A percentile compares a stretch with the other conserved stretches of the same genome.
Evolutionary conservation across 2,797 vertebrate genomes (phyloP).

Genomic region (Rhadinocentrus ornatus): DNA sequence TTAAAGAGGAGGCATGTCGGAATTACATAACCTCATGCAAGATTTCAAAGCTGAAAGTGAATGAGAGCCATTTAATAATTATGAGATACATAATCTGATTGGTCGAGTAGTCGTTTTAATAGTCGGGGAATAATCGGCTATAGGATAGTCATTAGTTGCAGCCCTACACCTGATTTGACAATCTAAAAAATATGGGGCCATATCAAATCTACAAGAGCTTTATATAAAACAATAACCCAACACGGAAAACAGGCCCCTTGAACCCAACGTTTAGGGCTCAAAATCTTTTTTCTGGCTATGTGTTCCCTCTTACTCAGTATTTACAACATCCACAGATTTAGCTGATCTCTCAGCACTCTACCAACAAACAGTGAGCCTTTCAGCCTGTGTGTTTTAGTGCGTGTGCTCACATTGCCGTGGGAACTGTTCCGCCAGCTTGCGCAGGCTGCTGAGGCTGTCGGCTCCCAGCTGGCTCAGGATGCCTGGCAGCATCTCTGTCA

Average conservation of each 20-base stretch:
- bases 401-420: conserved; percentile 90
- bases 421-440: conserved; percentile 97
- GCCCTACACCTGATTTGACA: neutral
- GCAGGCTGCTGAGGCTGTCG: conserved; percentile 97
- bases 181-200: too few relatives aligned
- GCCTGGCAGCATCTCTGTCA: conserved; percentile 98
- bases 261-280: neutral
- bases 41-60: too few relatives aligned
- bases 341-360: neutral
- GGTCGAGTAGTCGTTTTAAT: too few relatives aligned
- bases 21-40: too few relatives aligned
- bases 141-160: too few relatives aligned
- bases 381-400: neutral
- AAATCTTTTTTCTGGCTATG: neutral
- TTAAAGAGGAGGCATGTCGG: too few relatives aligned
- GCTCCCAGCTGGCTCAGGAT: conserved; percentile 98
- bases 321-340: neutral
- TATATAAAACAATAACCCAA: neutral
- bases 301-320: neutral
- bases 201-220: neutral
- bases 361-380: neutral
- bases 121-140: too few relatives aligned
- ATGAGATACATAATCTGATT: too few relatives aligned
- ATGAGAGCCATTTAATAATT: too few relatives aligned
- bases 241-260: neutral